Evolutionary conservation across 1,140 invertebrate species (phyloP).

Genomic region (Microplitis mediator): DNA sequence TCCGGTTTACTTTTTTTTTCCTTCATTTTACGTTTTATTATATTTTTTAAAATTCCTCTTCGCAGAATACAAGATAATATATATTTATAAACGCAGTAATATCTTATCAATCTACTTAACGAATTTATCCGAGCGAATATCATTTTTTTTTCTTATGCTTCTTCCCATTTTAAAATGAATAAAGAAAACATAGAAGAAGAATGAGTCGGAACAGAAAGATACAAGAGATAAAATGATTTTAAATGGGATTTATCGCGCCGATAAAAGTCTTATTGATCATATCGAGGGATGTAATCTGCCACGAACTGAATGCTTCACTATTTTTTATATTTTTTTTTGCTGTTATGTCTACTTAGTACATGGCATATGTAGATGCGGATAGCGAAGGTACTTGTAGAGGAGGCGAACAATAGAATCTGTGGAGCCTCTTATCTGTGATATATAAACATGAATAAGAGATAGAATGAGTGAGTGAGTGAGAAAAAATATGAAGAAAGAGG

Average conservation of each 20-base stretch:
- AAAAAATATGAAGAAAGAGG: background rate
- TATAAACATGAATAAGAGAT: background rate
- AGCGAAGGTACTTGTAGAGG: background rate
- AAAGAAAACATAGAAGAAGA: background rate
- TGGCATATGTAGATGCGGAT: background rate
- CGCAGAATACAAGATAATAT: too few species aligned
- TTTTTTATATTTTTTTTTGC: background rate
- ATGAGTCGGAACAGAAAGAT: background rate
- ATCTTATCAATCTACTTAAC: too few species aligned
- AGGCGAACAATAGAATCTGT: background rate
- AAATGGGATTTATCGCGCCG: conserved; percentile 2
- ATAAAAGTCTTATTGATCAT: conserved; percentile 15
- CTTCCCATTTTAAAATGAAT: too few species aligned
- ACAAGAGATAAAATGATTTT: background rate
- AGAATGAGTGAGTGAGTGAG: background rate
- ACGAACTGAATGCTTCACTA: background rate
- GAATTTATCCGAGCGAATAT: too few species aligned
- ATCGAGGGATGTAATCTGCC: background rate
- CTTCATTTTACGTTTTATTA: background rate
- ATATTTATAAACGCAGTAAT: too few species aligned
- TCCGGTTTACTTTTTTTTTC: too few species aligned
- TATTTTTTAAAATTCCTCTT: too few species aligned
- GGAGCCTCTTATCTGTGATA: background rate
- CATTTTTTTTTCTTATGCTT: too few species aligned
- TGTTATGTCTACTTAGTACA: too few species aligned